These are phyloP conservation scores for Poecilia picta DNA, from an alignment of 2,797 vertebrate genomes.

Conservation along the genomic window DNA sequence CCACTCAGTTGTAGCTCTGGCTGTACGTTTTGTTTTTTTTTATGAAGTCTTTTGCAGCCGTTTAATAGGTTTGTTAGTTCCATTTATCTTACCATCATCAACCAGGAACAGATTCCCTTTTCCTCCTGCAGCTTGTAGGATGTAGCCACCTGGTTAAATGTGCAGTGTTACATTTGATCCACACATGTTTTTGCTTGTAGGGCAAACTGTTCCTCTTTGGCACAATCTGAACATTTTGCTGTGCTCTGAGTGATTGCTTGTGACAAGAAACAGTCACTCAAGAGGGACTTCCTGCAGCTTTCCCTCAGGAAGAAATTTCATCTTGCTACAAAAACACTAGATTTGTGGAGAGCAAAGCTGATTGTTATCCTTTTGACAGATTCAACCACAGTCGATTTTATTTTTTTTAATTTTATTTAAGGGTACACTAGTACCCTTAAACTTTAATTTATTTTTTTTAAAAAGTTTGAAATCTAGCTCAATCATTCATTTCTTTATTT, in stretches of 20 bases:
- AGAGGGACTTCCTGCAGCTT: not conserved
- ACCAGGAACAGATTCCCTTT: not conserved
- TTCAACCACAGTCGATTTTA: not conserved
- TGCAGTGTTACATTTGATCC: not conserved
- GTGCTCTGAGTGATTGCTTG: not conserved
- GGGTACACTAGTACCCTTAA: not conserved
- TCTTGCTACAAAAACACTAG: not conserved
- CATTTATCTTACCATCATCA: not conserved
- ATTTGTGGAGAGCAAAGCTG: not conserved
- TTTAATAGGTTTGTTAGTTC: not conserved
- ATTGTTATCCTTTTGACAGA: not conserved
- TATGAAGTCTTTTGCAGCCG: not conserved
- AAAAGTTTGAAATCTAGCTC: not conserved
- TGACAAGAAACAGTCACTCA: not conserved
- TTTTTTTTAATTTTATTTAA: not conserved
- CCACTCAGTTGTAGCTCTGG: not conserved
- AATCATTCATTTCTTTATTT: not conserved
- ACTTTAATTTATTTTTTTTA: not conserved
- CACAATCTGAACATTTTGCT: not conserved
- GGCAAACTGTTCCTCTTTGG: not conserved
- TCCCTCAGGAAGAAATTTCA: not conserved
- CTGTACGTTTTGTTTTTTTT: not conserved
- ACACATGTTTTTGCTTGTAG: not conserved
- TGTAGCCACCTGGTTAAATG: not conserved
- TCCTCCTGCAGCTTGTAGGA: not conserved